These are phyloP conservation scores for Aplysia californica DNA, from an alignment of 1,140 invertebrate genomes.

Conservation along the genomic window DNA sequence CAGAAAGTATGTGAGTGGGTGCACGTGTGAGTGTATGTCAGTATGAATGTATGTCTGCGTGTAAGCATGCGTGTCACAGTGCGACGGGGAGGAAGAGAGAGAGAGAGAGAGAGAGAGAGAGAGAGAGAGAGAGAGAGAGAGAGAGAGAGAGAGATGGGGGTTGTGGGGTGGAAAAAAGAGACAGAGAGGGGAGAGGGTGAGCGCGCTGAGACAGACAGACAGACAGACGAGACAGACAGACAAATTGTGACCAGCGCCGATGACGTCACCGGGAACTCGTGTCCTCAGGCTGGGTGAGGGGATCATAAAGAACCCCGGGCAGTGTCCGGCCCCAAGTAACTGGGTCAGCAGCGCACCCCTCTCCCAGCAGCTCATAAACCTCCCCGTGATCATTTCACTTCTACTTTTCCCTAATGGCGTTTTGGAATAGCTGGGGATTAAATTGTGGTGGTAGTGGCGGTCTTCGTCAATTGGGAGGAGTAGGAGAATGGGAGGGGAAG, in stretches of 20 bases:
- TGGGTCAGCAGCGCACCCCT: neutral
- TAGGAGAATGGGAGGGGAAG: no score
- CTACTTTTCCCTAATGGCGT: no score
- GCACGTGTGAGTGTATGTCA: neutral
- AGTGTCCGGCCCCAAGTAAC: neutral
- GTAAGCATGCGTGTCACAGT: neutral
- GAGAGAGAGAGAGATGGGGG: neutral
- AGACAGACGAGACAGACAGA: no score
- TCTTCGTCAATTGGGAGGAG: no score
- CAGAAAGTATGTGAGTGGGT: neutral
- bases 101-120: neutral
- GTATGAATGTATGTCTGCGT: neutral
- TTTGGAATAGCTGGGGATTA: no score
- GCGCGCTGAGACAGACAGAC: neutral
- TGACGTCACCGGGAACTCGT: neutral
- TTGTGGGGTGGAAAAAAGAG: neutral
- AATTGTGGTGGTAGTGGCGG: no score
- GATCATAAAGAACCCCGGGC: neutral
- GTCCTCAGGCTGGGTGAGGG: neutral
- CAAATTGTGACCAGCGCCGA: neutral
- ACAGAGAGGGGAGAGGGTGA: neutral
- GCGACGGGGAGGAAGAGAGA: neutral
- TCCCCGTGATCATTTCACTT: no score
- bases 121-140: neutral
- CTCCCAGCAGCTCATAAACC: no score